phyloP scores from a whole-genome alignment of 1,140 invertebrate species.

The Nasonia giraulti region DNA sequence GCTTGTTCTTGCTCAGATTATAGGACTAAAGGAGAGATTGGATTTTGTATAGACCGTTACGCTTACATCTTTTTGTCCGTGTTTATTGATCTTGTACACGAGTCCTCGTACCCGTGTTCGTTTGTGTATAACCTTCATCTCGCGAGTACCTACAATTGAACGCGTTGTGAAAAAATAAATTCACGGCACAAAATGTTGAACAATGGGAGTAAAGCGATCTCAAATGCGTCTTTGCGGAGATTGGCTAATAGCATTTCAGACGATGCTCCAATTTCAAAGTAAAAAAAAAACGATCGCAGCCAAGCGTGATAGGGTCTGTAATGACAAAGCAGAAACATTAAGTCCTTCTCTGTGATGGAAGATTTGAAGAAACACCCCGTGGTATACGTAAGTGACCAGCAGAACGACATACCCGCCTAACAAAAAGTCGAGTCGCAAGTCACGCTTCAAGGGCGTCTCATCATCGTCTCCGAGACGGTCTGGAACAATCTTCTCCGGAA shows the following conservation, averaged over 20 bases:
- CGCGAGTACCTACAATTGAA: background rate
- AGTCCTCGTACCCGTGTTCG: background rate
- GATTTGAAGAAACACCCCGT: slow-evolving; percentile 61
- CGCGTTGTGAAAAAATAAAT: background rate
- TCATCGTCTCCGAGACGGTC: slow-evolving; percentile 57
- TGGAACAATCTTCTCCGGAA: background rate
- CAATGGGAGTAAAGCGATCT: background rate
- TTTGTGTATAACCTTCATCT: background rate
- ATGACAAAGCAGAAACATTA: slow-evolving; percentile 58
- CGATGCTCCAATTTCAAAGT: slow-evolving; percentile 42
- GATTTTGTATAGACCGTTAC: slow-evolving; percentile 29
- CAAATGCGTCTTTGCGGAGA: slow-evolving; percentile 12
- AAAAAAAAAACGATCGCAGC: slow-evolving; percentile 53
- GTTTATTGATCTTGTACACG: background rate
- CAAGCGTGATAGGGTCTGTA: slow-evolving; percentile 58
- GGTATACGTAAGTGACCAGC: slow-evolving; percentile 19
- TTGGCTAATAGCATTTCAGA: slow-evolving; percentile 45
- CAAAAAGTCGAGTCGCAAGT: slow-evolving; percentile 64
- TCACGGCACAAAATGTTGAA: background rate
- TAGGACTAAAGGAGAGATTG: background rate
- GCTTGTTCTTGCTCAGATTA: slow-evolving; percentile 11
- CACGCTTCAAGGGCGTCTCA: slow-evolving; percentile 59
- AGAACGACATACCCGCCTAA: slow-evolving; percentile 42
- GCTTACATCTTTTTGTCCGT: background rate
- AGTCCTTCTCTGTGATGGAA: slow-evolving; percentile 50